These are phyloP conservation scores for Homalodisca vitripennis DNA, from an alignment of 1,140 invertebrate species.

Conservation along the genomic window DNA sequence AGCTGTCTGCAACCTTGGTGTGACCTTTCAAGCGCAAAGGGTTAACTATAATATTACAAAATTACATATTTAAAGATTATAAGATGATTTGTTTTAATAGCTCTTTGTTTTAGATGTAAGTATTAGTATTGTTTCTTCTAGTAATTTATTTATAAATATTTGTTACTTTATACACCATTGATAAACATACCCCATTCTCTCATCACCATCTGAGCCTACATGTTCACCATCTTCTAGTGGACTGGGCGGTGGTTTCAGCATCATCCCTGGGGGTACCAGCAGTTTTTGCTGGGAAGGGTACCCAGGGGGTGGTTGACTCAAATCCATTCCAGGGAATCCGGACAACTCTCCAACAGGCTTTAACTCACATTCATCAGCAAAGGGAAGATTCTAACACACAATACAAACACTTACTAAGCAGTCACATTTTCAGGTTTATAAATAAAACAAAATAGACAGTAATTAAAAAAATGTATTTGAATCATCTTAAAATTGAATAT, in stretches of 20 bases:
- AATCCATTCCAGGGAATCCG: slow-evolving; percentile 27
- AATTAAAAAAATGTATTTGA: too few relatives aligned
- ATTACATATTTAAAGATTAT: too few relatives aligned
- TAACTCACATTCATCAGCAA: slow-evolving; percentile 66
- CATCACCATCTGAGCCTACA: slow-evolving; percentile 35
- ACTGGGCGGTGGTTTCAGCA: slow-evolving; percentile 34
- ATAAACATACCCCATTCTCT: slow-evolving; percentile 21
- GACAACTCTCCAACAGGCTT: slow-evolving; percentile 56
- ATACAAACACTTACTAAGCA: slow-evolving; percentile 20
- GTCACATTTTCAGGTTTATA: slow-evolving; percentile 4
- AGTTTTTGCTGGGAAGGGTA: slow-evolving; percentile 31
- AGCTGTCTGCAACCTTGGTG: too few relatives aligned
- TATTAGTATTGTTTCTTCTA: too few relatives aligned
- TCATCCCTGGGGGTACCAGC: slow-evolving; percentile 5
- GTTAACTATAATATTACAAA: too few relatives aligned
- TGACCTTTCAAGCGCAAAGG: too few relatives aligned
- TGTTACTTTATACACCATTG: neutral
- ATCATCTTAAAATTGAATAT: too few relatives aligned
- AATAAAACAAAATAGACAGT: slow-evolving; percentile 25
- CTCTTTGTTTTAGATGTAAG: too few relatives aligned
- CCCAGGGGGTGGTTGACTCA: slow-evolving; percentile 39
- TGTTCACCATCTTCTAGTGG: slow-evolving; percentile 42
- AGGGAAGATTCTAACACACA: slow-evolving; percentile 58
- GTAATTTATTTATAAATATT: too few relatives aligned
- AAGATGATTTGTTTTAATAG: too few relatives aligned